phyloP scores from a whole-genome alignment of 2,888 invertebrate genomes.

The Aphelenchoides bicaudatus region DNA sequence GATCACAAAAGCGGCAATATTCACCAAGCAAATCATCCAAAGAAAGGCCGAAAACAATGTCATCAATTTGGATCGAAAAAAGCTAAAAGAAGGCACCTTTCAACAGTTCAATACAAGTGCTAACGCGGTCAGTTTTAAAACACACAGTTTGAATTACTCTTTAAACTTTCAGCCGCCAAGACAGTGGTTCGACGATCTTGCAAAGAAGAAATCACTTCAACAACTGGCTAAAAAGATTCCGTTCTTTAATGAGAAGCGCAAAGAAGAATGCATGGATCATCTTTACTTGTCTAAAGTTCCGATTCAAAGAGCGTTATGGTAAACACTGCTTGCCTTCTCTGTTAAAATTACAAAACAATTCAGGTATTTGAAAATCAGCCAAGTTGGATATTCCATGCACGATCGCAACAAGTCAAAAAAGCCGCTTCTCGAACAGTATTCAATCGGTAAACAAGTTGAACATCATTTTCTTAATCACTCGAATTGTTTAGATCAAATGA shows the following conservation, averaged over 20 bases:
- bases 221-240: slow-evolving; percentile 37
- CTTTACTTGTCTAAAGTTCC: slow-evolving; percentile 42
- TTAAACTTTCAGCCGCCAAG: slow-evolving; percentile 15
- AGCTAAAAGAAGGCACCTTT: slow-evolving; percentile 27
- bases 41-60: slow-evolving; percentile 32
- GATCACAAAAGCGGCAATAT: slow-evolving; percentile 21
- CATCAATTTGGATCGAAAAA: slow-evolving; percentile 29
- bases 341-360: too few species aligned
- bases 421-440: slow-evolving; percentile 13
- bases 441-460: neutral
- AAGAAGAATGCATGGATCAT: slow-evolving; percentile 16
- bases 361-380: slow-evolving; percentile 33
- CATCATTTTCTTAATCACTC: neutral
- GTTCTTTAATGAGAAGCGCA: slow-evolving; percentile 22
- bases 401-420: neutral
- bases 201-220: slow-evolving; percentile 23
- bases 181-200: slow-evolving; percentile 43
- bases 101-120: slow-evolving; percentile 22
- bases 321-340: too few species aligned
- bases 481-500: slow-evolving; percentile 24
- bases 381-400: slow-evolving; percentile 20
- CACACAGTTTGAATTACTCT: neutral
- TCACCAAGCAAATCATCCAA: slow-evolving; percentile 33
- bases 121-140: neutral
- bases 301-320: slow-evolving; percentile 36